These are phyloP conservation scores for Pterocles orientalis DNA, from an alignment of 2,113 vertebrate species.

Conservation along the genomic window DNA sequence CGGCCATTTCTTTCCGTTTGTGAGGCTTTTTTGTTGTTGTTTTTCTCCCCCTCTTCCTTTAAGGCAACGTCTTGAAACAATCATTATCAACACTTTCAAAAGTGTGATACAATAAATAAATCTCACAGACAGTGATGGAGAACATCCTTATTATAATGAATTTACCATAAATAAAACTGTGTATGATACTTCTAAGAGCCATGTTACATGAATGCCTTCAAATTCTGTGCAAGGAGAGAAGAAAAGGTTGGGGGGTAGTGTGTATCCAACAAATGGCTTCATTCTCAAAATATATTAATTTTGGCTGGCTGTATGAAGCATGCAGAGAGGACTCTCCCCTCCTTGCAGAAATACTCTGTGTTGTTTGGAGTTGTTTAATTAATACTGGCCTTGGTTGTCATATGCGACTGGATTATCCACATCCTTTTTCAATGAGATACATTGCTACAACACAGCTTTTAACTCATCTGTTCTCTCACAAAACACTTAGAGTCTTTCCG, in stretches of 20 bases:
- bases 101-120: slow-evolving; percentile 72
- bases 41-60: slow-evolving; percentile 38
- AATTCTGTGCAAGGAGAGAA: background rate
- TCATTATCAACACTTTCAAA: slow-evolving; percentile 69
- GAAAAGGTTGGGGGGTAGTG: background rate
- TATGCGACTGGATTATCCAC: background rate
- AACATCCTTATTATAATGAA: slow-evolving; percentile 76
- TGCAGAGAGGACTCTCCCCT: background rate
- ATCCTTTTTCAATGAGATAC: background rate
- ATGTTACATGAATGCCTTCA: slow-evolving; percentile 53
- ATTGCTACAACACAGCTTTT: background rate
- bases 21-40: background rate
- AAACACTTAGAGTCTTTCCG: background rate
- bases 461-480: background rate
- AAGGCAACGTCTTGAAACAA: slow-evolving; percentile 62
- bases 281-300: slow-evolving; percentile 19
- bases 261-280: slow-evolving; percentile 19
- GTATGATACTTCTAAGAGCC: slow-evolving; percentile 57
- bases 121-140: slow-evolving; percentile 71
- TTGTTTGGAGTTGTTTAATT: background rate
- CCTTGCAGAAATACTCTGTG: background rate
- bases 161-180: slow-evolving; percentile 70
- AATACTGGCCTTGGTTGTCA: background rate
- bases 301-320: background rate
- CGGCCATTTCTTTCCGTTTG: slow-evolving; percentile 64